Conservation (phyloP, 2,113 vertebrate genomes). For the Hepsetus odoe region DNA sequence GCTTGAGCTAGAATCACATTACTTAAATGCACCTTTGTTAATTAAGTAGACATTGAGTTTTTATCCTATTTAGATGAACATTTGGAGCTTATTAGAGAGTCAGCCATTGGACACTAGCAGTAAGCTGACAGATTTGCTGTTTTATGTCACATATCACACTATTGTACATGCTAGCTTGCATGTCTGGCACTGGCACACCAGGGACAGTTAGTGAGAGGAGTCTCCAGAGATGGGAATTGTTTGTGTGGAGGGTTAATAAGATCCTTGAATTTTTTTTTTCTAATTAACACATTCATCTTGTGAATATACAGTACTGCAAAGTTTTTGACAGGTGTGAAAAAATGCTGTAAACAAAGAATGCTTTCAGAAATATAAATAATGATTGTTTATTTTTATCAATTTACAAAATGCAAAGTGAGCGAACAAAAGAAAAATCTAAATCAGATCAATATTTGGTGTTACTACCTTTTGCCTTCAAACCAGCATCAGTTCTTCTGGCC, state of each 20-base stretch:
- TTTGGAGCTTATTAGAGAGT: slow-evolving; percentile 43
- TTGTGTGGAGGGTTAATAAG: slow-evolving; percentile 56
- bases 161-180: slow-evolving; percentile 23
- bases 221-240: slow-evolving; percentile 44
- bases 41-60: slow-evolving; percentile 6
- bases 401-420: too few species aligned
- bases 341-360: too few species aligned
- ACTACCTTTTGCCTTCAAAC: too few species aligned
- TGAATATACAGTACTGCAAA: too few species aligned
- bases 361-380: too few species aligned
- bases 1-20: not conserved
- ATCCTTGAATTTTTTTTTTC: slow-evolving; percentile 45
- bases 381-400: too few species aligned
- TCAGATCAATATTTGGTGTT: too few species aligned
- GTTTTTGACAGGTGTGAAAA: too few species aligned
- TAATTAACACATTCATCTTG: slow-evolving; percentile 57
- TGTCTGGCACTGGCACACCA: slow-evolving; percentile 51
- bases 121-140: slow-evolving; percentile 49
- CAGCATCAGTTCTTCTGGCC: too few species aligned
- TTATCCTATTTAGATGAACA: slow-evolving; percentile 36
- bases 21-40: not conserved
- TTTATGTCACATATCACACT: slow-evolving; percentile 36
- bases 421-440: too few species aligned
- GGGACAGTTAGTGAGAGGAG: slow-evolving; percentile 34
- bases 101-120: slow-evolving; percentile 3